A percentile compares a stretch with the other conserved stretches of the same genome.
These are phyloP conservation scores for Neodontobutis hainanensis DNA, from an alignment of 2,113 vertebrate genomes.

Conservation along the genomic window DNA sequence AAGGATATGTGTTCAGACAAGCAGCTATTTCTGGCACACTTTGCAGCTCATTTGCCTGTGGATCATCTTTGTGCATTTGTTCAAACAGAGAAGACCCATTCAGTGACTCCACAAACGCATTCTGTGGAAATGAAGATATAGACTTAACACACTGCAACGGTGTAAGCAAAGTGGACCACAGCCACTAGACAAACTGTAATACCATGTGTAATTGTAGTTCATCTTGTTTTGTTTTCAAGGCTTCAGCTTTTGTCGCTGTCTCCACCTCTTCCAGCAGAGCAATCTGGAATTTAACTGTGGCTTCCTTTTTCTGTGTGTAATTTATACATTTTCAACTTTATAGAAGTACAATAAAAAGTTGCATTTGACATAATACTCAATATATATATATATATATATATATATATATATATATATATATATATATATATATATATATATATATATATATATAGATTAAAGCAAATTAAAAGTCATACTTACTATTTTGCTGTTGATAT, in stretches of 20 bases:
- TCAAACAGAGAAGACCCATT: constrained; percentile 84
- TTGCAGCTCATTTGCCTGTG: constrained; percentile 77
- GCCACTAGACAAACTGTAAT: neutral
- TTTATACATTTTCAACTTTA: neutral
- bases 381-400: no score
- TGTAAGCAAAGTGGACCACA: neutral
- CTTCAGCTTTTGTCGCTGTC: constrained; percentile 57
- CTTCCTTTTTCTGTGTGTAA: constrained; percentile 75
- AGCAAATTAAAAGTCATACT: constrained; percentile 43
- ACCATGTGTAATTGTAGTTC: constrained; percentile 84
- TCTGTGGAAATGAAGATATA: constrained; percentile 66
- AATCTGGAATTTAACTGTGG: constrained; percentile 71
- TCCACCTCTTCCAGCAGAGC: constrained; percentile 67
- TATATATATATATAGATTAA: no score
- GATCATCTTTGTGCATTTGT: constrained; percentile 82
- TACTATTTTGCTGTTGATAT: constrained; percentile 79
- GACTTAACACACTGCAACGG: neutral
- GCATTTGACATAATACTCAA: neutral
- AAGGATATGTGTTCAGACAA: constrained; percentile 89
- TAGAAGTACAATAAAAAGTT: neutral
- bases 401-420: no score
- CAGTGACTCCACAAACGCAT: constrained; percentile 88
- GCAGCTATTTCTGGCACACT: constrained; percentile 75
- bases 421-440: no score
- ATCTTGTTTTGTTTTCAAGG: constrained; percentile 43